These are phyloP conservation scores for Mormyrus proboscirostris DNA, from an alignment of 2,797 vertebrate species.

Conservation along the genomic window DNA sequence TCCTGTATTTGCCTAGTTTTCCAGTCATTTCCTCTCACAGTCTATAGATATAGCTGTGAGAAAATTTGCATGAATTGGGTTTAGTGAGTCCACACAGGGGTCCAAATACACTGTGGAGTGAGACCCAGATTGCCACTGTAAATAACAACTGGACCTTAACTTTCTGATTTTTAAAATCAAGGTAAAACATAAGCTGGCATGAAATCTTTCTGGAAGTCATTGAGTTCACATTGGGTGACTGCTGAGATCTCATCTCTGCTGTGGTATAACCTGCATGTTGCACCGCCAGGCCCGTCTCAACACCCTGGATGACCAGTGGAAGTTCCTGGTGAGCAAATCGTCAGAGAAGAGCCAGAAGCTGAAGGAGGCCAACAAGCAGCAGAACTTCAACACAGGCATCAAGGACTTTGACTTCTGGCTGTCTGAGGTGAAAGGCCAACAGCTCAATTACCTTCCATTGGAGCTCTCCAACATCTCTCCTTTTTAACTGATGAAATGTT, in stretches of 20 bases:
- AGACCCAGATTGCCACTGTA: neutral
- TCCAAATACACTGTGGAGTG: neutral
- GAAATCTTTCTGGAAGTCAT: neutral
- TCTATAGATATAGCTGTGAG: neutral
- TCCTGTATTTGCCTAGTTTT: neutral
- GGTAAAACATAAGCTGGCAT: neutral
- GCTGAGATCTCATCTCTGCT: neutral
- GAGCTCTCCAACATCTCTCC: neutral
- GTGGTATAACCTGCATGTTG: neutral
- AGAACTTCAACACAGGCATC: conserved; percentile 98
- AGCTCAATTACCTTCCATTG: neutral
- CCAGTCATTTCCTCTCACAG: neutral
- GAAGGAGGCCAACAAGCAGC: conserved; percentile 96
- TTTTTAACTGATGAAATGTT: neutral
- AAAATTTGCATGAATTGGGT: neutral
- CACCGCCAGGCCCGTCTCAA: conserved; percentile 70
- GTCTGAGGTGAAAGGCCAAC: conserved; percentile 72
- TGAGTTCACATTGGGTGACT: neutral
- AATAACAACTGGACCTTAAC: neutral
- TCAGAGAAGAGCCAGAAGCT: conserved; percentile 98
- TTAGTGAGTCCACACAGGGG: neutral
- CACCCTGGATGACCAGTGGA: conserved; percentile 92
- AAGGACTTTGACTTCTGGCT: conserved; percentile 99
- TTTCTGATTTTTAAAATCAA: neutral
- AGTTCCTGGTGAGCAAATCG: conserved; percentile 94